phyloP scores from a whole-genome alignment of 1,140 invertebrate species.

The Calephelis nemesis region DNA sequence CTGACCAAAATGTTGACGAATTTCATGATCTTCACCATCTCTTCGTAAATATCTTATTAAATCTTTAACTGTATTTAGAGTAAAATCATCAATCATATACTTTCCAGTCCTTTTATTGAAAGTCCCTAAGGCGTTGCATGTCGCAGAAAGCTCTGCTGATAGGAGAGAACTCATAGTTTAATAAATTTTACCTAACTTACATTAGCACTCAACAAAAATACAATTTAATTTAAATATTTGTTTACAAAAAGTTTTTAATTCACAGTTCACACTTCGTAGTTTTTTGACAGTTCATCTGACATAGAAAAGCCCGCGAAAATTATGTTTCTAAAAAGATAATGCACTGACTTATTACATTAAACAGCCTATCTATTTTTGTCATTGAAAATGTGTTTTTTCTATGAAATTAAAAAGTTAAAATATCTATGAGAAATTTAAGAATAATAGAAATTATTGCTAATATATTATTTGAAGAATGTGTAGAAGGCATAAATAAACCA shows the following conservation, averaged over 20 bases:
- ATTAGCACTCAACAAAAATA: background rate
- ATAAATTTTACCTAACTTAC: slow-evolving; percentile 17
- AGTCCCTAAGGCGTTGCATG: slow-evolving; percentile 87
- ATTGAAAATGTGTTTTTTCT: no score
- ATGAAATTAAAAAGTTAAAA: no score
- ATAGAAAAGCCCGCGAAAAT: slow-evolving; percentile 19
- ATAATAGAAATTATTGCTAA: no score
- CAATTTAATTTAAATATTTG: background rate
- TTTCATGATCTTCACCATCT: slow-evolving; percentile 92
- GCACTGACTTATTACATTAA: background rate
- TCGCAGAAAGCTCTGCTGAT: slow-evolving; percentile 86
- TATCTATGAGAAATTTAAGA: no score
- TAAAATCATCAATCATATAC: slow-evolving; percentile 84
- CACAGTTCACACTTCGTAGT: background rate
- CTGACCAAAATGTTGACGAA: slow-evolving; percentile 92
- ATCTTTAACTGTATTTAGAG: slow-evolving; percentile 89
- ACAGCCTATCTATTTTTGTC: no score
- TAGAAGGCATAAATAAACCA: no score
- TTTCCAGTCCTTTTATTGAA: slow-evolving; percentile 81
- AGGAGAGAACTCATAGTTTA: slow-evolving; percentile 77
- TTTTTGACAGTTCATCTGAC: slow-evolving; percentile 19
- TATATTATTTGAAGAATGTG: no score
- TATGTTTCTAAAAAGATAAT: background rate
- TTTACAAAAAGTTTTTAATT: background rate
- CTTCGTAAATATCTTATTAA: slow-evolving; percentile 93